Conservation (phyloP, 2,888 invertebrate species). For the Phoronis australis region DNA sequence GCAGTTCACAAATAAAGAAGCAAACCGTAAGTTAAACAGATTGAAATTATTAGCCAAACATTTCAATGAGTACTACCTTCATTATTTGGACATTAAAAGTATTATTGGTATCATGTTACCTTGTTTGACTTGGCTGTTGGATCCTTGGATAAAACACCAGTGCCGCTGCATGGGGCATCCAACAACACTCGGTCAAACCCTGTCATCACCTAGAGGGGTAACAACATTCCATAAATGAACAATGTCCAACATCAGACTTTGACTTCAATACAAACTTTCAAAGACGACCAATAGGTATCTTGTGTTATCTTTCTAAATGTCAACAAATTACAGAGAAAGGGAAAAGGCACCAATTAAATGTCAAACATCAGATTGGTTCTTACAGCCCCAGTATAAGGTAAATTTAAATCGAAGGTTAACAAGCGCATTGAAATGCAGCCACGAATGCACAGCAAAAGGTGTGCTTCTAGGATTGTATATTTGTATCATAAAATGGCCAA, state of each 20-base stretch:
- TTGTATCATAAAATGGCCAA: no score
- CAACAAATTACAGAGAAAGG: not conserved
- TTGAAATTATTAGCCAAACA: not conserved
- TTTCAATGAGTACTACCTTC: no score
- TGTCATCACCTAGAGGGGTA: conserved; percentile 64
- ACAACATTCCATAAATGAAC: not conserved
- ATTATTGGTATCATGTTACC: no score
- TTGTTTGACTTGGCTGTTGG: conserved; percentile 75
- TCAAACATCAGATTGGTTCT: no score
- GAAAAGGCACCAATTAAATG: not conserved
- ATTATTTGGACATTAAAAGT: no score
- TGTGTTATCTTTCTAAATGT: not conserved
- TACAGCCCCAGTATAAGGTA: no score
- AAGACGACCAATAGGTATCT: not conserved
- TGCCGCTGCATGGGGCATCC: conserved; percentile 98
- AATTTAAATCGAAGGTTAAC: no score
- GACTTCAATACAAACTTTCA: not conserved
- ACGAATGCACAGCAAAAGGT: no score
- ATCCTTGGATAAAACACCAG: conserved; percentile 97
- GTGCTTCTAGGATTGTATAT: no score
- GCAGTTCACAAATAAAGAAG: no score
- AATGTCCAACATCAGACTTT: not conserved
- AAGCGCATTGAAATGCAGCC: no score
- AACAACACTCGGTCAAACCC: conserved; percentile 92
- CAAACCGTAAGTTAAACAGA: not conserved